Evolutionary conservation across 2,888 invertebrate species (phyloP).

Genomic region (Athalia circularis): DNA sequence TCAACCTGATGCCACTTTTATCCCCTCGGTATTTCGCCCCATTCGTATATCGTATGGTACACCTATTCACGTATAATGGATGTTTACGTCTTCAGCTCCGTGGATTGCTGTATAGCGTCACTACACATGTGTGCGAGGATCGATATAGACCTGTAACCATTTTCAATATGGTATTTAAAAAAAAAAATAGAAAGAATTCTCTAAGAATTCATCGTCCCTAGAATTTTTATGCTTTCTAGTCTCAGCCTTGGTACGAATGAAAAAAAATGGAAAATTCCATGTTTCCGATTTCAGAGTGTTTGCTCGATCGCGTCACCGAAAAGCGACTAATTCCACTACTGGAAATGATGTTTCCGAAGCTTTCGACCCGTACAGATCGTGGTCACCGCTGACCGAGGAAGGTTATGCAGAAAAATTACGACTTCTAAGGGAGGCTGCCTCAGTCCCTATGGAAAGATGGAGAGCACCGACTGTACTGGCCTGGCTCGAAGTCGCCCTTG

Average conservation of each 20-base stretch:
- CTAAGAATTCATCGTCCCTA: constrained; percentile 1
- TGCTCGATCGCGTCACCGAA: constrained; percentile 89
- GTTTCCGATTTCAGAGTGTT: constrained; percentile 80
- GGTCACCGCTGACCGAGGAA: constrained; percentile 82
- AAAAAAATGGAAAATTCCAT: background rate
- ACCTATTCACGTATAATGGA: constrained; percentile 8
- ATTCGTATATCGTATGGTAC: background rate
- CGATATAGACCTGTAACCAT: background rate
- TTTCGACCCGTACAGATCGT: constrained; percentile 77
- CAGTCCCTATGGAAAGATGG: constrained; percentile 92
- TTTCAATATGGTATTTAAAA: background rate
- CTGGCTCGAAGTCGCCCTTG: constrained; percentile 95
- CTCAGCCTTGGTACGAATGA: background rate
- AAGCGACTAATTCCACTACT: constrained; percentile 81
- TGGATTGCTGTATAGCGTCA: background rate
- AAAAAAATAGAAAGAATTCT: constrained; percentile 3
- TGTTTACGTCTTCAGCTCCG: constrained; percentile 19
- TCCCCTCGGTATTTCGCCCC: constrained; percentile 14
- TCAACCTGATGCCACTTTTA: background rate
- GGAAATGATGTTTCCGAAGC: constrained; percentile 77
- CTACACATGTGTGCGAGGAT: background rate
- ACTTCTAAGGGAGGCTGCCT: constrained; percentile 87
- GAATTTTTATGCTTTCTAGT: background rate
- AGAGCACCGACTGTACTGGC: constrained; percentile 94
- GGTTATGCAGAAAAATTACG: constrained; percentile 86